phyloP scores from a whole-genome alignment of 1,140 invertebrate genomes.

The Palaemon carinicauda region DNA sequence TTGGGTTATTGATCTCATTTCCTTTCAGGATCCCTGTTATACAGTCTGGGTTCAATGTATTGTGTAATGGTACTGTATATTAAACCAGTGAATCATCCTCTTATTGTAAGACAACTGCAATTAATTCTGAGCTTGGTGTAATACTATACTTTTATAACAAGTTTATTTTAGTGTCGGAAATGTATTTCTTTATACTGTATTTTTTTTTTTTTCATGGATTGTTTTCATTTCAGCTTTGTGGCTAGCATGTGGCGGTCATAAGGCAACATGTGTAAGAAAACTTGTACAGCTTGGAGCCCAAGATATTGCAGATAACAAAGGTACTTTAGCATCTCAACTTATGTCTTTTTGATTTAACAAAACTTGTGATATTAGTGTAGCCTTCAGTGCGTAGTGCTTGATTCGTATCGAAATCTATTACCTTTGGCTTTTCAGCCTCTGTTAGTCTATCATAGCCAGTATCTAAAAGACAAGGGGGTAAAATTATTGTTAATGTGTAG shows the following conservation, averaged over 20 bases:
- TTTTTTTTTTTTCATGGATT: background rate
- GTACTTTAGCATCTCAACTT: slow-evolving; percentile 2
- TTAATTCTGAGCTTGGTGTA: too few species aligned
- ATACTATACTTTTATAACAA: background rate
- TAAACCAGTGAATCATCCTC: background rate
- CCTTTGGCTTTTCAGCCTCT: too few species aligned
- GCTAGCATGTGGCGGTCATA: background rate
- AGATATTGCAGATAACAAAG: background rate
- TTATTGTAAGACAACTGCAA: background rate
- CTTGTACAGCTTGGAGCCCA: background rate
- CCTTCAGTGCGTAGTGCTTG: too few species aligned
- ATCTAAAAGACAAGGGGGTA: too few species aligned
- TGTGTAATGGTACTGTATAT: too few species aligned
- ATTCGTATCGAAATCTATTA: too few species aligned
- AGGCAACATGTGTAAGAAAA: background rate
- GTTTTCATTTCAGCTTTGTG: slow-evolving; percentile 14
- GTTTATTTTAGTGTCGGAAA: background rate
- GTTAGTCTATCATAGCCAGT: too few species aligned
- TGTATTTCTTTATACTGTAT: too few species aligned
- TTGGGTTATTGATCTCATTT: too few species aligned
- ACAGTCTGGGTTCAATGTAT: too few species aligned
- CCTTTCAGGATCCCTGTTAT: too few species aligned
- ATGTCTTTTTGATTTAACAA: background rate
- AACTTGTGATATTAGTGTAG: background rate
- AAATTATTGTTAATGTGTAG: too few species aligned